Conservation (phyloP, 2,113 vertebrate species). For the Tauraco erythrolophus region DNA sequence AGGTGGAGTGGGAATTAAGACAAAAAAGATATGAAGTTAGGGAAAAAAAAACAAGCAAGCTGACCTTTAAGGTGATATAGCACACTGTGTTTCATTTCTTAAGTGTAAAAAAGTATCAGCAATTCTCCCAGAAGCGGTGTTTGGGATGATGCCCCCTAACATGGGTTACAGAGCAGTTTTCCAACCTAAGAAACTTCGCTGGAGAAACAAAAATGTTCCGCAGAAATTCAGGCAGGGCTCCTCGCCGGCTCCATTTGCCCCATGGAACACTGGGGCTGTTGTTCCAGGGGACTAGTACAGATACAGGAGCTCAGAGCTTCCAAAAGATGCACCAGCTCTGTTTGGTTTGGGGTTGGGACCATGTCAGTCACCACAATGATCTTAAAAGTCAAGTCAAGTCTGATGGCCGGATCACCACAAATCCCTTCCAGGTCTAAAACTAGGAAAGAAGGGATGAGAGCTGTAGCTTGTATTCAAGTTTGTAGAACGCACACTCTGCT, state of each 20-base stretch:
- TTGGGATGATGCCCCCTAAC: background rate
- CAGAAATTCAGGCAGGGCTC: background rate
- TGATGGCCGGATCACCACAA: background rate
- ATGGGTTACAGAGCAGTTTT: background rate
- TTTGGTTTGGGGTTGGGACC: background rate
- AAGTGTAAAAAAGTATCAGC: background rate
- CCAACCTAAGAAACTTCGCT: background rate
- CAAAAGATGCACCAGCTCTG: background rate
- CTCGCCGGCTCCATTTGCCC: background rate
- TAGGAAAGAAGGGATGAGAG: background rate
- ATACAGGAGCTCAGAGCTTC: background rate
- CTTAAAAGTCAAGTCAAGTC: background rate
- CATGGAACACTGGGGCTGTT: background rate
- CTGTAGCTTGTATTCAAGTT: accelerated
- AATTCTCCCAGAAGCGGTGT: accelerated
- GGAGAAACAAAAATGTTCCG: accelerated
- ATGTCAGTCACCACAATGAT: background rate
- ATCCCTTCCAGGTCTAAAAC: background rate
- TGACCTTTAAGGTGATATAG: background rate
- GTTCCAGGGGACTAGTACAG: background rate
- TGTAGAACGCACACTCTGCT: no score
- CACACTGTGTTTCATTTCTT: background rate
- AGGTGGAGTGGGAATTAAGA: background rate
- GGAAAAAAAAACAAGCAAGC: background rate
- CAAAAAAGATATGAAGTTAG: background rate